Base-by-base conservation (phyloP, 1,140 invertebrate species). In the Drosophila pallidifrons region DNA sequence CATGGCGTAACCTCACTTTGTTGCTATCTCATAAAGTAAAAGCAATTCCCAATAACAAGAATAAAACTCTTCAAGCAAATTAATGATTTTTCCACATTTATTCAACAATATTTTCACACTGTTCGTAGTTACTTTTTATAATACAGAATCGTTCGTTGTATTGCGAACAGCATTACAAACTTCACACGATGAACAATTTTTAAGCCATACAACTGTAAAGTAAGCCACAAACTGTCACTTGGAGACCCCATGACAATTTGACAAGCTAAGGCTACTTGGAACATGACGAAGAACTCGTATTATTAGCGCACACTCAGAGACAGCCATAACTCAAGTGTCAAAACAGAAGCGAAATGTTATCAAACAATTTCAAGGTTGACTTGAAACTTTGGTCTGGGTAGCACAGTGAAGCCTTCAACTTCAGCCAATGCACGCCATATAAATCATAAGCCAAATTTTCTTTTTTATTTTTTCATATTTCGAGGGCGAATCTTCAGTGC, bases 291-390 rank as follows among this genome's bases (percentile, higher is more conserved):
- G 15, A 66, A 25, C 38, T 43, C 16, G 38, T 65, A 77, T 75
- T 76, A 87, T 87, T 82, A 82, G 76, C 72, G 57, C 45, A 30
- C 73, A 59, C 61, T 66, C 63, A 30, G 64, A 73, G 70, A 87
- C 76, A 73, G 65, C 76, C 79, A 82, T 76, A 79, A 77, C 76
- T 80, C 80, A 87, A 71, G 58, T 82, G 80, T 72, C 83, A 81
- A 71, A 89, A 81, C 57, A 71, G 67, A 64, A 78, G 60, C 69
- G 66, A 75, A 88, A 85, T 89, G 77, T 81, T 89, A 89, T 89
- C 77, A 88, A 88, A 89, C 77, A 88, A 71, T 88, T 82, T 88
- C 77, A 88, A 83, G 83, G 83, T 82, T 88, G 73, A 70, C 70
- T 80, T 69, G 3, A 16, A n/a, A 49, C 45, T 63, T 63, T 46